Percentiles rank a stretch among this genome's conserved stretches.
Evolutionary conservation across 1,140 invertebrate species (phyloP).

Genomic region (Sarcophaga peregrina): DNA sequence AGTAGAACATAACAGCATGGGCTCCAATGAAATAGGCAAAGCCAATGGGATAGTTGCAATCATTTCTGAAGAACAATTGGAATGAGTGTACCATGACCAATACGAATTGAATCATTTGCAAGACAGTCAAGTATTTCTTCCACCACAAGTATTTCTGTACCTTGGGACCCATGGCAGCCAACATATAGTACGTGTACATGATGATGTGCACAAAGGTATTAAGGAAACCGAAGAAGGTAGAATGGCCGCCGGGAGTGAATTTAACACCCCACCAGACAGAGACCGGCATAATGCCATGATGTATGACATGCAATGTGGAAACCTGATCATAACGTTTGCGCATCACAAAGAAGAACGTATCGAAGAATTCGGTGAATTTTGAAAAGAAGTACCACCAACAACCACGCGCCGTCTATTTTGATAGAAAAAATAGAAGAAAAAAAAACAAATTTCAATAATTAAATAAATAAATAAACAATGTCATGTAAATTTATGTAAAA

Average conservation of each 20-base stretch:
- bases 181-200: conserved; percentile 92
- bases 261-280: conserved; percentile 94
- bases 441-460: too few species aligned
- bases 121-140: conserved; percentile 90
- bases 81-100: conserved; percentile 83
- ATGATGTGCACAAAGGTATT: conserved; percentile 91
- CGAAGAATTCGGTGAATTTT: conserved; percentile 87
- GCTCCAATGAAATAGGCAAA: conserved; percentile 79
- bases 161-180: conserved; percentile 85
- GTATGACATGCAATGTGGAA: conserved; percentile 88
- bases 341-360: conserved; percentile 89
- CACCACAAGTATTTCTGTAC: conserved; percentile 92
- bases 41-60: conserved; percentile 84
- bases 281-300: conserved; percentile 92
- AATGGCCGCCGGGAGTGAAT: conserved; percentile 82
- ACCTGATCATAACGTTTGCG: conserved; percentile 88
- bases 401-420: conserved; percentile 74
- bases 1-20: conserved; percentile 83
- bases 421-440: conserved; percentile 22
- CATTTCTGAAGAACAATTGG: conserved; percentile 82
- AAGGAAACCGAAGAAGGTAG: conserved; percentile 82
- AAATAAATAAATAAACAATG: too few species aligned
- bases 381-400: conserved; percentile 92
- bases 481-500: too few species aligned
- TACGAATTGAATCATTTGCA: conserved; percentile 91